Evolutionary conservation across 2,888 invertebrate genomes (phyloP).

Genomic region (Apocheima hispidaria): DNA sequence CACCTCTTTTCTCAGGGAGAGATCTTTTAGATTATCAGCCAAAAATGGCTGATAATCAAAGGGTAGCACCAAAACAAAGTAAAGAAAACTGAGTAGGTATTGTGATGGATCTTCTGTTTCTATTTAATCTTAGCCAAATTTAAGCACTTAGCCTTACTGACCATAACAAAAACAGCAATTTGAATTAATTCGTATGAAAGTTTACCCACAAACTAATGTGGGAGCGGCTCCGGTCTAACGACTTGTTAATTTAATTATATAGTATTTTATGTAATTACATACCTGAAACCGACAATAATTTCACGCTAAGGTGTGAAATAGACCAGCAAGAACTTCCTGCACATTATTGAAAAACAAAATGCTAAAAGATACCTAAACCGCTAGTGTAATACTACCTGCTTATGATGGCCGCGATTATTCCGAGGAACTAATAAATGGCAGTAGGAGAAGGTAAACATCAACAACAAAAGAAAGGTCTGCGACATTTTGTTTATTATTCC

Average conservation of each 20-base stretch:
- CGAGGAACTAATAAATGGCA: no score
- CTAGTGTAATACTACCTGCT: no score
- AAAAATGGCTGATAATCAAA: no score
- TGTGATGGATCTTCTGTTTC: neutral
- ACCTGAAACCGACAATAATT: constrained; percentile 9
- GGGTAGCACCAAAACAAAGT: no score
- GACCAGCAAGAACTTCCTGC: neutral
- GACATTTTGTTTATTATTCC: no score
- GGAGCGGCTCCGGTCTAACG: constrained; percentile 34
- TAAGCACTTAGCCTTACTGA: constrained; percentile 21
- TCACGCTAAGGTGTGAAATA: neutral
- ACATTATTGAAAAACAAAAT: neutral
- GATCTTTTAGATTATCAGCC: no score
- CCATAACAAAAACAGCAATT: constrained; percentile 37
- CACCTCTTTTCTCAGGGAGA: no score
- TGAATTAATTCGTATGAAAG: constrained; percentile 42
- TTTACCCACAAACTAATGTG: constrained; percentile 38
- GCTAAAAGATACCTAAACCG: no score
- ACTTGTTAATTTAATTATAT: constrained; percentile 36
- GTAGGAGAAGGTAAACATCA: no score
- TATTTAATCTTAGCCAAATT: constrained; percentile 28
- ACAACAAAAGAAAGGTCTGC: no score
- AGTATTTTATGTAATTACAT: constrained; percentile 36
- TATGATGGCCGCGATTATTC: no score
- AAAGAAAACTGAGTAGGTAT: neutral